These are phyloP conservation scores for Hypomecis atomaria DNA, from an alignment of 2,888 invertebrate species.

Conservation along the genomic window DNA sequence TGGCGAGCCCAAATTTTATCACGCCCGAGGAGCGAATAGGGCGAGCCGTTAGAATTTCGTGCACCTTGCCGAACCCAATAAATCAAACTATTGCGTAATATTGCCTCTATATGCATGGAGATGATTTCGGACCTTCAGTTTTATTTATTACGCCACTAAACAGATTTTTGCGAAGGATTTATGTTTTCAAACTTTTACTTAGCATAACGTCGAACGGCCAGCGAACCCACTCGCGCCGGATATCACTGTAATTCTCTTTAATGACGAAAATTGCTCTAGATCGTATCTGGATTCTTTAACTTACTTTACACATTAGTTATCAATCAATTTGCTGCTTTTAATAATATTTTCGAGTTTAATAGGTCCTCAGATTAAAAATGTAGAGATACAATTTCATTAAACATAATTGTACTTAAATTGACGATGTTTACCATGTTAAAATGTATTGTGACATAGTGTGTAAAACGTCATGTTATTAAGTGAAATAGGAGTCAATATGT, in stretches of 20 bases:
- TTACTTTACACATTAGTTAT: constrained; percentile 19
- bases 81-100: constrained; percentile 83
- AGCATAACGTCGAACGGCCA: constrained; percentile 42
- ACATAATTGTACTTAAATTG: constrained; percentile 44
- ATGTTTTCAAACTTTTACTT: constrained; percentile 53
- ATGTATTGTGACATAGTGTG: constrained; percentile 65
- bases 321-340: constrained; percentile 28
- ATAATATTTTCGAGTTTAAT: constrained; percentile 30
- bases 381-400: too few relatives aligned
- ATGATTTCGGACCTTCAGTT: constrained; percentile 65
- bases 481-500: constrained; percentile 69
- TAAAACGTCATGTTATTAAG: constrained; percentile 66
- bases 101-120: constrained; percentile 78
- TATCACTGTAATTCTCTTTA: constrained; percentile 14
- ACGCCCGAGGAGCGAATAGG: constrained; percentile 58
- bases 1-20: constrained; percentile 76
- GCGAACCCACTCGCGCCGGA: constrained; percentile 14
- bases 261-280: constrained; percentile 24
- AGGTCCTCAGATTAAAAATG: constrained; percentile 34
- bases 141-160: constrained; percentile 77
- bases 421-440: constrained; percentile 48
- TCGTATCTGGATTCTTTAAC: constrained; percentile 15
- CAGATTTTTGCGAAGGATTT: constrained; percentile 76
- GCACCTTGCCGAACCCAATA: constrained; percentile 82
- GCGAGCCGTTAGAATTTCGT: constrained; percentile 72